Evolutionary conservation across 2,888 invertebrate species (phyloP).

Genomic region (Philereme vetulata): DNA sequence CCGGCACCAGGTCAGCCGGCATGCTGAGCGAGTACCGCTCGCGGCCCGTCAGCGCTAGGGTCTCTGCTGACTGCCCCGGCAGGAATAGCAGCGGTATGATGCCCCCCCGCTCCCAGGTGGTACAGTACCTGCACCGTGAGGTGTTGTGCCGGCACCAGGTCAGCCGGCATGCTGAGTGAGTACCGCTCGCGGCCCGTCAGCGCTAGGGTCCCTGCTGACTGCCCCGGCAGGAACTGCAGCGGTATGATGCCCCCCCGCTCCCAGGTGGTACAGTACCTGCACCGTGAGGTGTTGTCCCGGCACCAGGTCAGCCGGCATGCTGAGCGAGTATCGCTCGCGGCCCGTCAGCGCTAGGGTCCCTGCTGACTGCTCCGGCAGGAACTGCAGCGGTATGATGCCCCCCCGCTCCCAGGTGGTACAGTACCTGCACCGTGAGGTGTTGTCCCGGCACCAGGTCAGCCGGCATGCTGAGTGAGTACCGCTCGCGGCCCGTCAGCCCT

Average conservation of each 20-base stretch:
- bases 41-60: too few species aligned
- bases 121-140: conserved; percentile 87
- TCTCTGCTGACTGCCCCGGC: not conserved
- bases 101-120: not conserved
- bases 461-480: conserved; percentile 89
- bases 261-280: conserved; percentile 89
- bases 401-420: conserved; percentile 96
- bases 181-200: conserved; percentile 92
- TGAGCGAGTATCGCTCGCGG: conserved; percentile 89
- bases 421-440: conserved; percentile 87
- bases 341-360: conserved; percentile 92
- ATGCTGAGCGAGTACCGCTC: too few species aligned
- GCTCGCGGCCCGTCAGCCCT: conserved; percentile 92
- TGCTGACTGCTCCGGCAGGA: conserved; percentile 88
- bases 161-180: conserved; percentile 87
- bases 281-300: conserved; percentile 91
- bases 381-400: conserved; percentile 98
- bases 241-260: conserved; percentile 99
- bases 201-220: conserved; percentile 91
- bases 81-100: not conserved
- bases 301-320: conserved; percentile 86
- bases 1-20: too few species aligned
- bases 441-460: conserved; percentile 89
- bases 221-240: conserved; percentile 90
- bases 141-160: conserved; percentile 88